Conservation (phyloP, 2,797 vertebrate genomes). For the Anolis apletophallus region DNA sequence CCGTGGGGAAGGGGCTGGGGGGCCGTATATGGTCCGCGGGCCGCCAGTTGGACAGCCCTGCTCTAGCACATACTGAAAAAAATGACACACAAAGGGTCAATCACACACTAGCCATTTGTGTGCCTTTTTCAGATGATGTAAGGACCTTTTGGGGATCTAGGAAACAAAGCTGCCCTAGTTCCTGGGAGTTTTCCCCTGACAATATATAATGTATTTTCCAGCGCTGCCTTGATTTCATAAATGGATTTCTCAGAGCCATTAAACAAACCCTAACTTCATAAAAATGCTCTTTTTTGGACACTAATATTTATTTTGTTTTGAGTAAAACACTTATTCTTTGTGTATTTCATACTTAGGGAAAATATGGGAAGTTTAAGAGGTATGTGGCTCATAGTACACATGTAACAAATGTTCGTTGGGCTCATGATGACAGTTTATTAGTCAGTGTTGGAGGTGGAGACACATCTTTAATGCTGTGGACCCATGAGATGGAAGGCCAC, state of each 20-base stretch:
- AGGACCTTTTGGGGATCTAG: too few species aligned
- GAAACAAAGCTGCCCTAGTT: too few species aligned
- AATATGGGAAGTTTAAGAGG: conserved; percentile 95
- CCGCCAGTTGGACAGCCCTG: too few species aligned
- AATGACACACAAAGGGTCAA: too few species aligned
- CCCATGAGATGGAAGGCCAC: conserved; percentile 88
- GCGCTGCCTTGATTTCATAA: background rate
- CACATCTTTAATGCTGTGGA: conserved; percentile 97
- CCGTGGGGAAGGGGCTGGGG: too few species aligned
- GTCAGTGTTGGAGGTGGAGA: conserved; percentile 92
- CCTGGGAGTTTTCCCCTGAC: background rate
- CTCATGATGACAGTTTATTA: conserved; percentile 91
- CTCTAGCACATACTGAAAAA: too few species aligned
- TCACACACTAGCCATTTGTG: too few species aligned
- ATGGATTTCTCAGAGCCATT: background rate
- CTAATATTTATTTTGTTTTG: background rate
- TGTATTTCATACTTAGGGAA: conserved; percentile 83
- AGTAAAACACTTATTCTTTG: conserved; percentile 19
- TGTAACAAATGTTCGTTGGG: conserved; percentile 97
- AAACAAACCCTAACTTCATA: background rate
- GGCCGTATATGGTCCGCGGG: too few species aligned
- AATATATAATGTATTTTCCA: background rate
- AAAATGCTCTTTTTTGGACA: background rate
- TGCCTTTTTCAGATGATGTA: too few species aligned
- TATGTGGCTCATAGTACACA: conserved; percentile 97